Base-by-base conservation (phyloP, 2,888 invertebrate genomes). In the Chloroclystis v-ata region DNA sequence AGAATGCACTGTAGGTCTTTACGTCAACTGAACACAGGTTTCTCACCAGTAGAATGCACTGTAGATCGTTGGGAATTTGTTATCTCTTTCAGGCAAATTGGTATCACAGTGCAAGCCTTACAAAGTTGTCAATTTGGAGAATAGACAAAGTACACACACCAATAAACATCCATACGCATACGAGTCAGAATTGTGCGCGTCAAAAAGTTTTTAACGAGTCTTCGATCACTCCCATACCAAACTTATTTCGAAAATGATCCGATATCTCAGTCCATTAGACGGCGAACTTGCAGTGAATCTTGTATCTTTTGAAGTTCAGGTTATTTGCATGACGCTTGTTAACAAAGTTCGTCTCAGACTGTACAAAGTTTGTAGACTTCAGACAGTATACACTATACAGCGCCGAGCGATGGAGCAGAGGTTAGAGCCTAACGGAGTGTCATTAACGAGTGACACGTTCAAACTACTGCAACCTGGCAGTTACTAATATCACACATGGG, bases 401-500 rank as follows among this genome's bases (percentile, higher is more conserved):
- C n/a, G n/a, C n/a, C n/a, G n/a, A n/a, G n/a, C n/a, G n/a, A n/a
- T 20, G 20, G 20, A 20, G 2, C 56, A 57, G 59, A 56, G 60
- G 57, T 46, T 38, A 20, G 20, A 5, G 41, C 42, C 47, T 43
- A 47, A 54, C 57, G 53, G 52, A 54, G 52, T 50, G 50, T 54
- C 56, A 59, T 54, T 55, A 52, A 38, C 43, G 47, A 49, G 44
- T 41, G 54, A 55, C 58, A 58, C 49, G 56, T 45, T 37, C 30
- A 14, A 42, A 52, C 39, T 41, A 54, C 57, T 53, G 38, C 49
- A 50, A 12, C 25, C 33, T 40, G 41, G 45, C 49, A 33, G 41
- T 38, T 32, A 28, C n/a, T 11, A 1, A 9, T 32, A 32, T 32
- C 14, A 32, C 9, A 14, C 0, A 10, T n/a, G 16, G 6, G 32